Evolutionary conservation across 2,888 invertebrate genomes (phyloP).

Genomic region (Caenorhabditis sulstoni): DNA sequence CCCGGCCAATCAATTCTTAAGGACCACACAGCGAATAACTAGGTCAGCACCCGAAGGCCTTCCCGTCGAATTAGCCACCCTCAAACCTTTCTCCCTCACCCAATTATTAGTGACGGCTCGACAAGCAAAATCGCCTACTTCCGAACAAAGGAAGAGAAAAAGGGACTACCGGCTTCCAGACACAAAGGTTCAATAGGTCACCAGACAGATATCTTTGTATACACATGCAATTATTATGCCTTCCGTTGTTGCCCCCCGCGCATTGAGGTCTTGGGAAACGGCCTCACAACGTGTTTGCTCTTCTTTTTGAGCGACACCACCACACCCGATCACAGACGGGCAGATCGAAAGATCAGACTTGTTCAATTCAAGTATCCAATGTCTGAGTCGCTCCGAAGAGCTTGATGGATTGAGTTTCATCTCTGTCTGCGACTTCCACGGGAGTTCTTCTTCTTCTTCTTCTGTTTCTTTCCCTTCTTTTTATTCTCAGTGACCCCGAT

Average conservation of each 20-base stretch:
- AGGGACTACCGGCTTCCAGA: not conserved
- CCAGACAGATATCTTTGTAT: slow-evolving; percentile 1
- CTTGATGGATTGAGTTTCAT: slow-evolving; percentile 45
- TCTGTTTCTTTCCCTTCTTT: not conserved
- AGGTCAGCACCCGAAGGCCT: slow-evolving; percentile 29
- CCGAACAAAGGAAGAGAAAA: not conserved
- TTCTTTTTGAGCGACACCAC: slow-evolving; percentile 1
- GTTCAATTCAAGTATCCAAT: slow-evolving; percentile 58
- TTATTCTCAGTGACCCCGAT: not conserved
- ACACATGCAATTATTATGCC: not conserved
- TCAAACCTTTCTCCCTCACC: slow-evolving; percentile 12
- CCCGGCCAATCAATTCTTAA: not conserved
- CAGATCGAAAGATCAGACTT: slow-evolving; percentile 51
- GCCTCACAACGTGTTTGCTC: slow-evolving; percentile 31
- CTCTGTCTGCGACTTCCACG: slow-evolving; percentile 21
- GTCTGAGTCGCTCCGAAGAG: slow-evolving; percentile 11
- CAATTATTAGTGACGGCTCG: slow-evolving; percentile 45
- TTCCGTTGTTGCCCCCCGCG: not conserved
- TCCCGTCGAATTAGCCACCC: slow-evolving; percentile 9
- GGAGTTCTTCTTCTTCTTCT: not conserved
- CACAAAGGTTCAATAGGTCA: no score
- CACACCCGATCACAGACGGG: slow-evolving; percentile 30
- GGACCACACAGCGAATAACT: slow-evolving; percentile 49
- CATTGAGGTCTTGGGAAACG: slow-evolving; percentile 1
- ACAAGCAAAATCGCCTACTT: slow-evolving; percentile 17